These are phyloP conservation scores for Silurus asotus DNA, from an alignment of 2,113 vertebrate genomes.

Conservation along the genomic window DNA sequence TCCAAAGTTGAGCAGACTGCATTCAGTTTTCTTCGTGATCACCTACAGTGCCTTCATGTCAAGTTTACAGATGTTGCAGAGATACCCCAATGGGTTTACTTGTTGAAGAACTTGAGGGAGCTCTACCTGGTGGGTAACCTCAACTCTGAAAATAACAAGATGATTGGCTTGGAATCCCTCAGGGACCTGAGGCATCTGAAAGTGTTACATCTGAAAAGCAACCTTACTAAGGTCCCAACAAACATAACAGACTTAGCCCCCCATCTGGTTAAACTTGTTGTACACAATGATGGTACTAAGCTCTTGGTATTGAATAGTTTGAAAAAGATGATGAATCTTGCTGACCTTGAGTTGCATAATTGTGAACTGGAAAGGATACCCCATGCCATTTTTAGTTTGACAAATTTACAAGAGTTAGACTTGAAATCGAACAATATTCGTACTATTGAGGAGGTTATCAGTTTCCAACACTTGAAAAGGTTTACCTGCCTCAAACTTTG, in stretches of 20 bases:
- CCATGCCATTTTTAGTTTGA: slow-evolving; percentile 96
- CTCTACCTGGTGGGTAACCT: slow-evolving; percentile 92
- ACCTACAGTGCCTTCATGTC: slow-evolving; percentile 96
- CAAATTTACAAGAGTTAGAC: slow-evolving; percentile 94
- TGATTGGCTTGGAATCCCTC: slow-evolving; percentile 96
- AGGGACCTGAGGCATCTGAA: slow-evolving; percentile 92
- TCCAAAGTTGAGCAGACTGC: slow-evolving; percentile 96
- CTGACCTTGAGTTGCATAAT: slow-evolving; percentile 91
- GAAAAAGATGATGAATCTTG: slow-evolving; percentile 98
- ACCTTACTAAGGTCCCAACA: slow-evolving; percentile 96
- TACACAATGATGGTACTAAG: slow-evolving; percentile 97
- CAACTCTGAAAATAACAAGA: slow-evolving; percentile 99
- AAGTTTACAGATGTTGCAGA: slow-evolving; percentile 98
- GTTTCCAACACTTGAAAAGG: slow-evolving; percentile 97
- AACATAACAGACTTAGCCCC: slow-evolving; percentile 96
- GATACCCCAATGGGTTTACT: slow-evolving; percentile 95
- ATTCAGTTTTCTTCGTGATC: slow-evolving; percentile 95
- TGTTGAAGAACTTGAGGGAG: slow-evolving; percentile 91
- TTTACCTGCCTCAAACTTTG: slow-evolving; percentile 94
- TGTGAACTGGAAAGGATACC: slow-evolving; percentile 97
- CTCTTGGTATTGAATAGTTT: slow-evolving; percentile 94
- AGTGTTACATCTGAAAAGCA: slow-evolving; percentile 93
- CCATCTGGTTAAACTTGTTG: slow-evolving; percentile 89
- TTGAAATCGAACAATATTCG: slow-evolving; percentile 97
- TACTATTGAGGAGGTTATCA: slow-evolving; percentile 97